phyloP scores from a whole-genome alignment of 2,888 invertebrate genomes.

The Pyrrhosoma nymphula region DNA sequence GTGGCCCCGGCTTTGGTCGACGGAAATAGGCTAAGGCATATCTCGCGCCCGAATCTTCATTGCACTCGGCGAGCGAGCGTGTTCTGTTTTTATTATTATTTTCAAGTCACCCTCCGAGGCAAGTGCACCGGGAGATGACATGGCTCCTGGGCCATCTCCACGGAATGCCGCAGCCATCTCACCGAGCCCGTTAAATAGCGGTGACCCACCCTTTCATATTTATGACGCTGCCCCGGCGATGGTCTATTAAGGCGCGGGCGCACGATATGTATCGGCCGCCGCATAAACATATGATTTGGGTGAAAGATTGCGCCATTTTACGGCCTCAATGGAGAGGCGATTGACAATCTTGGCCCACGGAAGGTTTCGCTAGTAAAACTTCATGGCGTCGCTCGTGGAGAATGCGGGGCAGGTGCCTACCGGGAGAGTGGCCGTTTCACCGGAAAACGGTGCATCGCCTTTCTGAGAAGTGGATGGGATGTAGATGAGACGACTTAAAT shows the following conservation, averaged over 20 bases:
- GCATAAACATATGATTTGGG: neutral
- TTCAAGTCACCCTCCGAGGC: too few species aligned
- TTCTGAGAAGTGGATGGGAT: neutral
- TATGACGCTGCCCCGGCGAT: constrained; percentile 6
- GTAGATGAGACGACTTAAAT: neutral
- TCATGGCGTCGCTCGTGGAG: neutral
- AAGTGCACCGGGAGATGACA: too few species aligned
- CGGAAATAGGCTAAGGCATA: neutral
- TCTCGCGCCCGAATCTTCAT: too few species aligned
- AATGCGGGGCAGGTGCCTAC: neutral
- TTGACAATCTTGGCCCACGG: neutral
- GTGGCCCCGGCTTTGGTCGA: neutral
- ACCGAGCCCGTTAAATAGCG: neutral
- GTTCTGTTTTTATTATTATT: too few species aligned
- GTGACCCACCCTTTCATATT: constrained; percentile 30
- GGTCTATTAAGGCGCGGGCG: constrained; percentile 12
- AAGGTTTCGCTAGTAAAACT: neutral
- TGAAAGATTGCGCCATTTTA: neutral
- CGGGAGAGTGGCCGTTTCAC: neutral
- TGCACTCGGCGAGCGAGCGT: too few species aligned
- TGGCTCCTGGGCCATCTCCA: neutral
- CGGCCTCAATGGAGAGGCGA: neutral
- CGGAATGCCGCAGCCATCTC: neutral
- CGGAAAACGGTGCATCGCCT: neutral
- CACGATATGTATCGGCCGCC: constrained; percentile 7